These are phyloP conservation scores for Lutjanus campechanus DNA, from an alignment of 2,797 vertebrate genomes.

Conservation along the genomic window DNA sequence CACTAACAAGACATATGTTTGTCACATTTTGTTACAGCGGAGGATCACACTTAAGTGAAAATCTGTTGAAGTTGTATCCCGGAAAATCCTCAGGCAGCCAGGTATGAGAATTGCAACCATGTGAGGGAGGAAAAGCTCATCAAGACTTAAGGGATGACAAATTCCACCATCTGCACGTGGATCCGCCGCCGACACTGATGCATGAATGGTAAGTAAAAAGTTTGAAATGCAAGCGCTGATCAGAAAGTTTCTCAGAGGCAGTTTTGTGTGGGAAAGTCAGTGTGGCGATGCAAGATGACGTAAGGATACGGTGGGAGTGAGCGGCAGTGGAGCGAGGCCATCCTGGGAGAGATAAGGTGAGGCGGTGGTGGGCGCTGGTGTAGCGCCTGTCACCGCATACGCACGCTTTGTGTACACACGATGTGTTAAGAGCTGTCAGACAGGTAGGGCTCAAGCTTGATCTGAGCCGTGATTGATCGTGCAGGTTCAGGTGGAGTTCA, in stretches of 20 bases:
- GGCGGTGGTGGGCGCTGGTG: slow-evolving; percentile 52
- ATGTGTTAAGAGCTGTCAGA: slow-evolving; percentile 84
- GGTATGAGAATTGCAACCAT: slow-evolving; percentile 57
- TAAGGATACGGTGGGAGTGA: slow-evolving; percentile 13
- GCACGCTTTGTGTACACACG: slow-evolving; percentile 66
- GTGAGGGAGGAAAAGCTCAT: slow-evolving; percentile 65
- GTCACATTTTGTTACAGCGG: slow-evolving; percentile 58
- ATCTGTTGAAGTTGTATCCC: slow-evolving; percentile 60
- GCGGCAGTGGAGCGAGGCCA: slow-evolving; percentile 53
- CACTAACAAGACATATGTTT: slow-evolving; percentile 69
- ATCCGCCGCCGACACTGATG: slow-evolving; percentile 23
- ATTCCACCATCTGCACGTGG: slow-evolving; percentile 63
- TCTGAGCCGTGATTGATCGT: slow-evolving; percentile 85
- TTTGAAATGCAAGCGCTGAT: slow-evolving; percentile 23
- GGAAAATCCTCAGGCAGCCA: slow-evolving; percentile 72
- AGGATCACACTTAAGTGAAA: slow-evolving; percentile 54
- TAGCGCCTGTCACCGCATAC: slow-evolving; percentile 68
- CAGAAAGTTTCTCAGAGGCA: slow-evolving; percentile 27
- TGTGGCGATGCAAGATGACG: slow-evolving; percentile 19
- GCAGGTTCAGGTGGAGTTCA: slow-evolving; percentile 86
- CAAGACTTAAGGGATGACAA: slow-evolving; percentile 67
- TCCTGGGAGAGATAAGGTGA: slow-evolving; percentile 59
- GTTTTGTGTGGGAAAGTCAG: neutral
- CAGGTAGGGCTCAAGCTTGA: slow-evolving; percentile 81
- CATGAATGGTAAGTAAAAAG: slow-evolving; percentile 29